Conservation (phyloP, 1,140 invertebrate genomes). For the Battus philenor region DNA sequence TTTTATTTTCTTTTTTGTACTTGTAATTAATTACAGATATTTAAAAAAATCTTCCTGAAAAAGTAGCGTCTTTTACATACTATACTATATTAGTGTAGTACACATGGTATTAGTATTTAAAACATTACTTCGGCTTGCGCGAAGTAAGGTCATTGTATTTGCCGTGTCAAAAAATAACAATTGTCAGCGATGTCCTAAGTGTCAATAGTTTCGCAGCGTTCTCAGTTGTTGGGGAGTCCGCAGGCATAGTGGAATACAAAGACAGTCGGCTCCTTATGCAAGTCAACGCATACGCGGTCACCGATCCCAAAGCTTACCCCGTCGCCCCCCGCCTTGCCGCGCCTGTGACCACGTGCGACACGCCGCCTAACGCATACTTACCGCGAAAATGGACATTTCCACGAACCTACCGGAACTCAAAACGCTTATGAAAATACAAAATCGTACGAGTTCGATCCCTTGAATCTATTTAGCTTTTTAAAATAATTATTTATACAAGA, state of each 20-base stretch:
- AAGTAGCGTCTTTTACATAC: too few relatives aligned
- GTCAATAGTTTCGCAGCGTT: slow-evolving; percentile 57
- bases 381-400: slow-evolving; percentile 64
- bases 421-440: slow-evolving; percentile 36
- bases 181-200: slow-evolving; percentile 41
- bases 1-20: too few relatives aligned
- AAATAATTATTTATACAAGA: too few relatives aligned
- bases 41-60: too few relatives aligned
- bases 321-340: slow-evolving; percentile 16
- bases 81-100: background rate
- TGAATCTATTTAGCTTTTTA: too few relatives aligned
- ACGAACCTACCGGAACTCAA: slow-evolving; percentile 55
- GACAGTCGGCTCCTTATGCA: slow-evolving; percentile 53
- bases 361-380: slow-evolving; percentile 38
- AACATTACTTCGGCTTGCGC: slow-evolving; percentile 1
- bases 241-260: slow-evolving; percentile 60
- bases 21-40: too few relatives aligned
- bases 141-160: slow-evolving; percentile 23
- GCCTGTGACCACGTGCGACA: slow-evolving; percentile 36
- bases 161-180: slow-evolving; percentile 47
- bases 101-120: background rate
- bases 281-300: slow-evolving; percentile 56
- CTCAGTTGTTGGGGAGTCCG: slow-evolving; percentile 45
- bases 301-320: slow-evolving; percentile 40
- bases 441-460: too few relatives aligned